Conservation (phyloP, 2,888 invertebrate species). For the Eupithecia insigniata region DNA sequence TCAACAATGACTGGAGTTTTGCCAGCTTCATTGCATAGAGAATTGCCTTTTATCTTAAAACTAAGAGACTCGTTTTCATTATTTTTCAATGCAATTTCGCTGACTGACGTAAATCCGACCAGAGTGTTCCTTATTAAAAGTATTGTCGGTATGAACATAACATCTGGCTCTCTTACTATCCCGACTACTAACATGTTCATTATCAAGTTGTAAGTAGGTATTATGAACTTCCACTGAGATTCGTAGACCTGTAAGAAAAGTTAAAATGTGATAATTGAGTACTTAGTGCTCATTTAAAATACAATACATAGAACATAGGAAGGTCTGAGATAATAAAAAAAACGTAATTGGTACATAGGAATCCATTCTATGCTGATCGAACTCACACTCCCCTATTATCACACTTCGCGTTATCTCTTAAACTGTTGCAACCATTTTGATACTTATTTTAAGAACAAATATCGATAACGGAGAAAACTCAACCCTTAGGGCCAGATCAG, state of each 20-base stretch:
- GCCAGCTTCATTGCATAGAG: slow-evolving; percentile 82
- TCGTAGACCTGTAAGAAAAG: slow-evolving; percentile 77
- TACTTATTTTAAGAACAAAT: too few species aligned
- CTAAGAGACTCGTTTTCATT: slow-evolving; percentile 79
- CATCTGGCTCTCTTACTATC: slow-evolving; percentile 85
- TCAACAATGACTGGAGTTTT: slow-evolving; percentile 78
- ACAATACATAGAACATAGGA: too few species aligned
- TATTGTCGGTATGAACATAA: slow-evolving; percentile 84
- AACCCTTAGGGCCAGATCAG: too few species aligned
- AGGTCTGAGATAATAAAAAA: too few species aligned
- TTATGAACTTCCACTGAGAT: slow-evolving; percentile 86
- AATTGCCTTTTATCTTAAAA: slow-evolving; percentile 82
- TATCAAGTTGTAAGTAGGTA: slow-evolving; percentile 82
- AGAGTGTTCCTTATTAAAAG: slow-evolving; percentile 85
- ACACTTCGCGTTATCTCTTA: not conserved
- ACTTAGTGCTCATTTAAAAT: not conserved
- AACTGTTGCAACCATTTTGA: too few species aligned
- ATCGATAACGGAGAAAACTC: too few species aligned
- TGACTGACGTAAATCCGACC: slow-evolving; percentile 80
- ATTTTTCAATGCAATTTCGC: slow-evolving; percentile 78
- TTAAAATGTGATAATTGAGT: not conserved
- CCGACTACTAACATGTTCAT: slow-evolving; percentile 86
- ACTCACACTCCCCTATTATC: not conserved
- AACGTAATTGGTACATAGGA: too few species aligned
- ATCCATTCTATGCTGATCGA: not conserved